Conservation (phyloP, 2,888 invertebrate species). For the Drosophila antonietae region DNA sequence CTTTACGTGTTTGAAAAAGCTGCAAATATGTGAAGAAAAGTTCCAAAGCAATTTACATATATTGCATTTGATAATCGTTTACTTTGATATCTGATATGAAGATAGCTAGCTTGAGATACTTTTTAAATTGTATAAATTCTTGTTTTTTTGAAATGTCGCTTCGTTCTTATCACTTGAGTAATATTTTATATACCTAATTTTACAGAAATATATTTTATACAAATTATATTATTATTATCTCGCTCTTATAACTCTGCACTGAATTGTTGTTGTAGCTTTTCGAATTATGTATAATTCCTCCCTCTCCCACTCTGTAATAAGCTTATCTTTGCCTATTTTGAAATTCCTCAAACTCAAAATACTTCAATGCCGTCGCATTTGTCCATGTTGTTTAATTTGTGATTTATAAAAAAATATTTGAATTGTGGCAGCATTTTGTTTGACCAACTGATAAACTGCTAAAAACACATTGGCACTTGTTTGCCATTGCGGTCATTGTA, state of each 20-base stretch:
- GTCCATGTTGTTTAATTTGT: constrained; percentile 9
- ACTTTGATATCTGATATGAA: background rate
- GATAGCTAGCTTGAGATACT: background rate
- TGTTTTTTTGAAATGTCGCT: background rate
- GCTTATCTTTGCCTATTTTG: constrained; percentile 48
- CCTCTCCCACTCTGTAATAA: background rate
- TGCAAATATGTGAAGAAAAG: background rate
- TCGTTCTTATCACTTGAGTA: background rate
- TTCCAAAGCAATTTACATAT: background rate
- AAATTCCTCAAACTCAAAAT: constrained; percentile 4
- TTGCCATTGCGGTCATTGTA: constrained; percentile 62
- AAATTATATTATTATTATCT: background rate
- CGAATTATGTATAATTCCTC: background rate
- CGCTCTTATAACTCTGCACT: background rate
- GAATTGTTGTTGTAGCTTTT: background rate
- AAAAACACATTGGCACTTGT: constrained; percentile 49
- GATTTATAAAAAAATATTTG: constrained; percentile 69
- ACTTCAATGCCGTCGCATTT: constrained; percentile 10
- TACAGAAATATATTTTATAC: background rate
- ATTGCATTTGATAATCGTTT: background rate
- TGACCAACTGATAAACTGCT: constrained; percentile 68
- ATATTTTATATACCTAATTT: background rate
- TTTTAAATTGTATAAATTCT: background rate
- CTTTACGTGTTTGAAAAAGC: background rate
- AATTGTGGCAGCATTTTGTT: constrained; percentile 39